Evolutionary conservation across 30 jellyfish, hydroid and myxozoan species (phyloP), one percentile per base, ranked within the genome.

Genomic region (Mastigias papua): DNA sequence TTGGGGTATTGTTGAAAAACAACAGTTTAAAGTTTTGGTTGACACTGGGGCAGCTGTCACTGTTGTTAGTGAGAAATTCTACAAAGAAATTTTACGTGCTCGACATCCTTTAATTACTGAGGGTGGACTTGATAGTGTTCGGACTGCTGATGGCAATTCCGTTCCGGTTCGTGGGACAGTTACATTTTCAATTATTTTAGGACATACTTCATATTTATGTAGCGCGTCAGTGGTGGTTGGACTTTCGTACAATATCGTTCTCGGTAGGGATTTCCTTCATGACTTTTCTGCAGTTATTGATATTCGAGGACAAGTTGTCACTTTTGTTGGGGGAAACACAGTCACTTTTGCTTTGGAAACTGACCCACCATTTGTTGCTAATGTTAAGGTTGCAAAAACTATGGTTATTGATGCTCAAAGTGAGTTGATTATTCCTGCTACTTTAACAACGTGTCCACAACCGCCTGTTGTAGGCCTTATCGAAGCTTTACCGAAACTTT

Each of bases 1-100:
- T 21, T 69, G 81, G 81, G 81, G 81, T 19, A 32, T 73, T 27
- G 85, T 73, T 73, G 85, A 73, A 46, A 73, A 73, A 73, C 85
- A 46, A 25, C 46, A 25, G n/a, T 73, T 73, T 31, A 73, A 73
- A 42, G 48, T 73, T 35, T 21, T 73, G 11, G 85, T 46, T 46
- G 85, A 73, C 48, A 73, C 85, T 37, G 70, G 71, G 1, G 85
- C 70, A 13, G 85, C 85, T 19, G 85, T 46, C 28, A 73, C 85
- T 73, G 85, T 42, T 27, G 66, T 71, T 33, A 71, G 82, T 34
- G 82, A 71, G 11, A 33, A 27, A 21, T 71, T 71, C 35, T 71
- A 31, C 35, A 30, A 34, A 15, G 85, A 73, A 73, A 73, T 73
- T 73, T 30, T 46, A 46, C 71, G 85, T 49, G 70, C 85, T 66